phyloP scores from a whole-genome alignment of 2,888 invertebrate genomes.

The Esperia sulphurella region DNA sequence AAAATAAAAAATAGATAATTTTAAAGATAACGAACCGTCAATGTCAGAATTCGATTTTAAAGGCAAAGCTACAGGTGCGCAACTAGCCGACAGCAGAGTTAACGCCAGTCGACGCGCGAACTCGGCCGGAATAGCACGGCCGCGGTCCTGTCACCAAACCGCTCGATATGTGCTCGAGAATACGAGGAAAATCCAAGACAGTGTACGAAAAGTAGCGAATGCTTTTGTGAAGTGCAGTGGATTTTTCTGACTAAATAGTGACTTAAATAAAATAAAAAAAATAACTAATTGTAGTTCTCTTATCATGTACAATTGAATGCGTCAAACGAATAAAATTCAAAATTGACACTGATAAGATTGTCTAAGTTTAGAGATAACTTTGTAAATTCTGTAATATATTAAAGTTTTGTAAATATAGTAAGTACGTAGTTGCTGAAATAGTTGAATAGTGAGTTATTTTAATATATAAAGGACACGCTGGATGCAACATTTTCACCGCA shows the following conservation, averaged over 20 bases:
- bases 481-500: not conserved
- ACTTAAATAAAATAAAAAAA: conserved; percentile 7
- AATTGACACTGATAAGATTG: conserved; percentile 9
- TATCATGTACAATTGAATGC: not conserved
- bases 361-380: conserved; percentile 6
- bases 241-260: conserved; percentile 12
- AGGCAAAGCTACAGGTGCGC: conserved; percentile 23
- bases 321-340: conserved; percentile 1
- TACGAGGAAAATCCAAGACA: conserved; percentile 14
- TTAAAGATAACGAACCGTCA: conserved; percentile 1
- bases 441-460: not conserved
- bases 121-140: conserved; percentile 8
- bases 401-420: conserved; percentile 1
- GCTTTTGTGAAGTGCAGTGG: conserved; percentile 17
- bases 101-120: conserved; percentile 20
- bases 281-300: conserved; percentile 2
- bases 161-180: conserved; percentile 11
- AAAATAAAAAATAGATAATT: conserved; percentile 1
- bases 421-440: not conserved
- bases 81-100: conserved; percentile 6
- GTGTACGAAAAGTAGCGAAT: conserved; percentile 15
- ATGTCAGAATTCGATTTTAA: conserved; percentile 9
- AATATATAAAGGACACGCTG: not conserved
- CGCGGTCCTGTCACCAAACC: not conserved
- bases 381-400: conserved; percentile 1